phyloP scores from a whole-genome alignment of 2,113 vertebrate genomes.

The Etheostoma cragini region DNA sequence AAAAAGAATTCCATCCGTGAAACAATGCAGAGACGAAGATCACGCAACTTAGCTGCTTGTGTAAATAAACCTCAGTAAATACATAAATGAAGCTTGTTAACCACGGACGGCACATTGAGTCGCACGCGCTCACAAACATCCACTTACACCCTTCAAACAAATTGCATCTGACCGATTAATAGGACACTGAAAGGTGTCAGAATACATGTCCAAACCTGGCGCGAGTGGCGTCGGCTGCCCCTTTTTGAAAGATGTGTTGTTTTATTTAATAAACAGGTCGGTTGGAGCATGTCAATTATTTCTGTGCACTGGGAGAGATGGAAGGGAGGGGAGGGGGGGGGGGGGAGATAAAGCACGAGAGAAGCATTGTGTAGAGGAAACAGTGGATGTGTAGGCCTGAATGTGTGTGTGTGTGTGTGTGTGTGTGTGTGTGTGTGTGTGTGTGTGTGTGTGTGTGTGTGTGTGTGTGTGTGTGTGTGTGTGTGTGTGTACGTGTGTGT shows the following conservation, averaged over 20 bases:
- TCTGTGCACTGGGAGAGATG: slow-evolving; percentile 6
- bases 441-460: not conserved
- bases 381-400: not conserved
- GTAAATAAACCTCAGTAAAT: slow-evolving; percentile 22
- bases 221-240: not conserved
- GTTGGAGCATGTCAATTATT: slow-evolving; percentile 50
- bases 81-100: slow-evolving; percentile 8
- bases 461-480: slow-evolving; percentile 4
- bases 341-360: not conserved
- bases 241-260: slow-evolving; percentile 25
- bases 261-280: slow-evolving; percentile 59
- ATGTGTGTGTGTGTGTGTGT: slow-evolving; percentile 1
- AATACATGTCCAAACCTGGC: slow-evolving; percentile 24
- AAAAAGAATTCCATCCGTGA: not conserved
- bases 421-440: slow-evolving; percentile 9
- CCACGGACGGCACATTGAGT: slow-evolving; percentile 4
- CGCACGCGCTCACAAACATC: not conserved
- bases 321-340: accelerated
- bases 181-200: slow-evolving; percentile 36
- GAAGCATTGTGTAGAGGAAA: slow-evolving; percentile 24
- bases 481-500: not conserved
- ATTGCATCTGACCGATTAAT: slow-evolving; percentile 59
- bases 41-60: not conserved
- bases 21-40: not conserved
- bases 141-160: slow-evolving; percentile 18